Evolutionary conservation across 2,888 invertebrate species (phyloP), one percentile per base, ranked within the genome.

Genomic region (Mechanitis messenoides): DNA sequence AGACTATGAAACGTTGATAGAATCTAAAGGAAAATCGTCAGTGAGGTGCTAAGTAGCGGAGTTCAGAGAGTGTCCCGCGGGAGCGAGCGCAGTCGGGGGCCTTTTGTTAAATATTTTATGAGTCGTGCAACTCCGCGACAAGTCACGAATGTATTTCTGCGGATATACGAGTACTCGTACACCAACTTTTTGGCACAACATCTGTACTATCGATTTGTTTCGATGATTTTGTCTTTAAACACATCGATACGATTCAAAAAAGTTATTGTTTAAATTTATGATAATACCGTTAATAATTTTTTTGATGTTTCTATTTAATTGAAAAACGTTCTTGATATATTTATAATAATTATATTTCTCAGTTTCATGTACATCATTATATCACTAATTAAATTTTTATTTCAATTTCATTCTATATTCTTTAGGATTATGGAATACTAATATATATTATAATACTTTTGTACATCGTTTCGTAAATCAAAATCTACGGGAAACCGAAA

Each of bases 81-180:
- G 83, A 80, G 72, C 70, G 70, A 72, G 74, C 81, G 77, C 79
- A 76, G 78, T 72, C 82, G 81, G 78, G 79, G 85, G 75, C 82
- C 85, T 83, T 90, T 89, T 88, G 88, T 87, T 90, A 88, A 87
- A 90, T 89, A 88, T 88, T 88, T 86, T 84, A 89, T 86, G 81
- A 78, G 80, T 72, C 77, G 78, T 76, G 78, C 80, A 80, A 81
- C 79, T 82, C 75, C 74, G 73, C 76, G 77, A 80, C 79, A 80
- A 77, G 78, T 78, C 79, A 67, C 58, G 59, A 63, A 46, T 60
- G 50, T 59, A 58, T 60, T 62, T 61, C 59, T 64, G 54, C 60
- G 54, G 45, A 63, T 64, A 58, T 62, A 45, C 54, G 50, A 50
- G 50, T 31, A 50, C 50, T 50, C 28, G n/a, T 47, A 50, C 31